Percentiles rank a stretch among this genome's conserved stretches.
Conservation (phyloP, 2,888 invertebrate genomes). For the Oscheius sp. region DNA sequence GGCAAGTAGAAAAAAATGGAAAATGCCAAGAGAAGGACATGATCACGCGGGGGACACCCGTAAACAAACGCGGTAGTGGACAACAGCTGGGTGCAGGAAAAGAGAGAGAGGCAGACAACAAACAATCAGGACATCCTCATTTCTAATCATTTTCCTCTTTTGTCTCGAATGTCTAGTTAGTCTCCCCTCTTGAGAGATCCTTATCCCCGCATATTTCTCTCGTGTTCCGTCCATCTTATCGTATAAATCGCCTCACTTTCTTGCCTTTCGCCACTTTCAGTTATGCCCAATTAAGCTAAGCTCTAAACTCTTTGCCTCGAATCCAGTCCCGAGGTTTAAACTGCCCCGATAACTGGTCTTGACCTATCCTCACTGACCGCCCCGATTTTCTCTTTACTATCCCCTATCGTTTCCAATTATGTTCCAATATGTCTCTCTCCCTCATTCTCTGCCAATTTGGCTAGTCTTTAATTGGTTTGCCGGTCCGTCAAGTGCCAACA, state of each 20-base stretch:
- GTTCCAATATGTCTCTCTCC: too few relatives aligned
- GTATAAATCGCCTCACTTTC: slow-evolving; percentile 29
- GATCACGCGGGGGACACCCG: slow-evolving; percentile 19
- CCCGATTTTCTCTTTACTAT: background rate
- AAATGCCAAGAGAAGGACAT: background rate
- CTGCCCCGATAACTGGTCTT: background rate
- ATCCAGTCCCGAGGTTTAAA: slow-evolving; percentile 3
- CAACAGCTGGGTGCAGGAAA: too few relatives aligned
- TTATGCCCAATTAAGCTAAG: slow-evolving; percentile 6
- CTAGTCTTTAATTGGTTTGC: slow-evolving; percentile 20
- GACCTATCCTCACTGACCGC: background rate
- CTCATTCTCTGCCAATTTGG: background rate
- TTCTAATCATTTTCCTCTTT: too few relatives aligned
- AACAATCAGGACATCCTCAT: too few relatives aligned
- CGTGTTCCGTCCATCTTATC: slow-evolving; percentile 24
- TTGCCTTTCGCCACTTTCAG: slow-evolving; percentile 13
- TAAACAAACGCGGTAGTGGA: too few relatives aligned
- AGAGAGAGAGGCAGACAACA: too few relatives aligned
- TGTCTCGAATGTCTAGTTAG: too few relatives aligned
- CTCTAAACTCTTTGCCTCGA: background rate
- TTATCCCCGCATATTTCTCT: slow-evolving; percentile 26
- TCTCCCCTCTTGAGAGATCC: background rate
- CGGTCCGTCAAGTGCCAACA: slow-evolving; percentile 3
- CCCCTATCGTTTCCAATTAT: background rate
- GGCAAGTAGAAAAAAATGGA: background rate